Base-by-base conservation (phyloP, 2,113 vertebrate species). In the Manacus vitellinus region DNA sequence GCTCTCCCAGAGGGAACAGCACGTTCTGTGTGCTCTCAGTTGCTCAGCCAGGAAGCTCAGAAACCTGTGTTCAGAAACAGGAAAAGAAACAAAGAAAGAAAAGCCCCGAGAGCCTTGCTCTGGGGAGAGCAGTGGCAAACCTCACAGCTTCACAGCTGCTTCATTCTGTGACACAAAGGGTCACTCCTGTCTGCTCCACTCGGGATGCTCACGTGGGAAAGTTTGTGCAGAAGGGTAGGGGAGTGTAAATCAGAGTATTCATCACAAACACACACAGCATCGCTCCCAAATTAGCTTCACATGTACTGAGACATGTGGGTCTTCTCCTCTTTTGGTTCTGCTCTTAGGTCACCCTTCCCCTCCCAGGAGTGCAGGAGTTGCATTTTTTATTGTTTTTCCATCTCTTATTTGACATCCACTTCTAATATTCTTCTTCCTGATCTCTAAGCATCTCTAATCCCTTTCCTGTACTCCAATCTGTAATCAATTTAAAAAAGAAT, bases 401-500 rank as follows among this genome's bases (percentile, higher is more conserved):
- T 52, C 39, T 70, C 23, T 89, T 58, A 31, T 61, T 85, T 28
- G 80, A 62, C 44, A 28, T 54, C 55, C 37, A 33, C 41, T 85
- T 52, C 24, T 61, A 79, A 56, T 73, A 33, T 52, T 72, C 80
- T 9, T 5, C 47, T 59, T 82, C 76, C 82, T 71, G 59, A 70
- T 5, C 71, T 83, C 37, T 75, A 47, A 86, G 70, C 70, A 58
- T 47, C 41, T 31, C 68, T 82, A 77, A 95, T 77, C 79, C n/a
- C 46, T 61, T 76, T 94, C 28, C 81, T 41, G 13, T 55, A 9
- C 59, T 72, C 41, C 55, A 35, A 18, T 10, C 55, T 37, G 24
- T 25, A 55, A 61, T 61, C 33, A 10, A 46, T 87, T 93, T 37
- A 2, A 56, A 75, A 70, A 35, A 46, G 2, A 86, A 25, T 71